Evolutionary conservation across 1,140 invertebrate genomes (phyloP), one percentile per base, ranked within the genome.

Genomic region (Oscheius sp.): DNA sequence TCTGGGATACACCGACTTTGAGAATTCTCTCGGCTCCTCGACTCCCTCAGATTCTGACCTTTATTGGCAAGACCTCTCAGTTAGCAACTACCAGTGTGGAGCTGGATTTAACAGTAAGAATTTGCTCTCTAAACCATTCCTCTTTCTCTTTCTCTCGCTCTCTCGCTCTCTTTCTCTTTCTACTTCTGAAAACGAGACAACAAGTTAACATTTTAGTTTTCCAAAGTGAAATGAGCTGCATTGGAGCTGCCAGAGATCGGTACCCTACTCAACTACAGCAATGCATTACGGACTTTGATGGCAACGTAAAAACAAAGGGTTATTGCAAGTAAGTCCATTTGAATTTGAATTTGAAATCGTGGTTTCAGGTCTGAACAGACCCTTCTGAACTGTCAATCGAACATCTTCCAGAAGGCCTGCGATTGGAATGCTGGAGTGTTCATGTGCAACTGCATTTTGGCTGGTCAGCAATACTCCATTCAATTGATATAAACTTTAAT

Each of bases 31-130:
- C 34, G 55, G 55, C 15, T 32, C 35, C 13, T 32, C 67, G 34
- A 68, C 58, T 20, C 13, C 45, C 49, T 59, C 67, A 34, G 67
- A 68, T 15, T 34, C 49, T 7, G 61, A 32, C 52, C 49, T 59
- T 36, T 68, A 68, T 29, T 68, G 67, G 67, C 58, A 59, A 10
- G 67, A 68, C 36, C 34, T 68, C 34, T 49, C 67, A 4, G 36
- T 68, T 18, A 68, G 49, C 20, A 20, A 38, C 7, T 68, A 68
- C 13, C 67, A 68, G 23, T 68, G 67, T 61, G 67, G 67, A 42
- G 52, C 52, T n/a, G 67, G 67, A 36, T 68, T 59, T 35, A 68
- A 68, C 28, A 58, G 67, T 68, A 38, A 68, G 64, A n/a, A n/a
- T 67, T n/a, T 20, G n/a, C n/a, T n/a, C n/a, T n/a, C n/a, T n/a